Base-by-base conservation (phyloP, 2,888 invertebrate species). In the Pemphredon lugubris region DNA sequence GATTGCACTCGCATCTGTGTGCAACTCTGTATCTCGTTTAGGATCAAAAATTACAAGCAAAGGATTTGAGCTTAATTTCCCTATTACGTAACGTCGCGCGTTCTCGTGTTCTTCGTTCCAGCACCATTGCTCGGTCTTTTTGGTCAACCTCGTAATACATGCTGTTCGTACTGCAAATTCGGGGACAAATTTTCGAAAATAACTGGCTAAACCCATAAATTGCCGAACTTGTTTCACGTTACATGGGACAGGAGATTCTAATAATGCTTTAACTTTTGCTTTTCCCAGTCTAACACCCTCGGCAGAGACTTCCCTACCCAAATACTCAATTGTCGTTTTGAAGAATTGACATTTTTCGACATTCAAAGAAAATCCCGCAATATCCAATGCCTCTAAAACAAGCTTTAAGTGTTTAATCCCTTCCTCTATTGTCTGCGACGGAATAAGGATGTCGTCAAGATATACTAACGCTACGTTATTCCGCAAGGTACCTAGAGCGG, bases 371-470 rank as follows among this genome's bases (percentile, higher is more conserved):
- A n/a, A n/a, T n/a, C n/a, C n/a, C n/a, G n/a, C n/a, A n/a, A n/a
- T n/a, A n/a, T n/a, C n/a, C 30, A 85, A 40, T 0, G 69, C 61
- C 2, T 77, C 44, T 0, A 87, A 59, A 0, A 84, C 74, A 20
- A 18, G 20, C 18, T 50, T 11, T n/a, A 86, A 55, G 13, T 67
- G 54, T 11, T 64, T 23, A 32, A 81, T 6, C 42, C 86, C 80
- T 21, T 83, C 75, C 0, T 67, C 53, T 59, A 81, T 78, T 4
- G 68, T 60, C 2, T 13, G 44, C 1, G 76, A 82, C 1, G 76
- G 73, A 0, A 84, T 66, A 1, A 86, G 23, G 6, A 86, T 57
- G 47, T 86, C 87, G 50, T 87, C 87, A 1, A 87, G 16, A 48
- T 86, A 87, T 2, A 70, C 75, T 11, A 82, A 34, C 1, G 71